These are phyloP conservation scores for Habroteleia sp. DNA, from an alignment of 2,888 invertebrate genomes.

Conservation along the genomic window DNA sequence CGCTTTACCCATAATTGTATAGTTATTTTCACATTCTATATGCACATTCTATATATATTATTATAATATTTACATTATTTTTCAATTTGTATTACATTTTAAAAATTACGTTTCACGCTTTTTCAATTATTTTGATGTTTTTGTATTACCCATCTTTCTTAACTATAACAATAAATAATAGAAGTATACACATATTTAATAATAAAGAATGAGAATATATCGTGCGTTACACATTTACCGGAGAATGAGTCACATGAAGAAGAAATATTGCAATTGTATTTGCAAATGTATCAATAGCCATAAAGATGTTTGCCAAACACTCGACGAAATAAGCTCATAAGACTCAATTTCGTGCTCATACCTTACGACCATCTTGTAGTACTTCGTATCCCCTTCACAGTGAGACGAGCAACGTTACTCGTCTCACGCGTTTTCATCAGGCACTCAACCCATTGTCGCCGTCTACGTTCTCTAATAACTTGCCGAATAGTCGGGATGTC, in stretches of 20 bases:
- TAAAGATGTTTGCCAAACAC: constrained; percentile 48
- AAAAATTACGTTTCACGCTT: too few relatives aligned
- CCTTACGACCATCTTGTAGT: constrained; percentile 15
- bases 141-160: too few relatives aligned
- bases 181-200: too few relatives aligned
- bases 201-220: too few relatives aligned
- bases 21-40: too few relatives aligned
- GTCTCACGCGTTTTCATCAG: constrained; percentile 56
- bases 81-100: too few relatives aligned
- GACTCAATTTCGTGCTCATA: constrained; percentile 32
- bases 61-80: too few relatives aligned
- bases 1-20: too few relatives aligned
- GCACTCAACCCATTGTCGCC: constrained; percentile 56
- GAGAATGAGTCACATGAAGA: not conserved
- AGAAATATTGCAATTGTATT: constrained; percentile 22
- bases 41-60: too few relatives aligned
- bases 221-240: not conserved
- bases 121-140: too few relatives aligned
- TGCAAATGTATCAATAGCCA: constrained; percentile 41
- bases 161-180: too few relatives aligned
- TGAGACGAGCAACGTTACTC: constrained; percentile 42
- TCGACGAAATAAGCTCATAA: constrained; percentile 49
- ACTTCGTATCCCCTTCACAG: constrained; percentile 13
- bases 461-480: constrained; percentile 63
- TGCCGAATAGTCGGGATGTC: constrained; percentile 67